Evolutionary conservation across 2,888 invertebrate genomes (phyloP).

Genomic region (Tortrix viridana): DNA sequence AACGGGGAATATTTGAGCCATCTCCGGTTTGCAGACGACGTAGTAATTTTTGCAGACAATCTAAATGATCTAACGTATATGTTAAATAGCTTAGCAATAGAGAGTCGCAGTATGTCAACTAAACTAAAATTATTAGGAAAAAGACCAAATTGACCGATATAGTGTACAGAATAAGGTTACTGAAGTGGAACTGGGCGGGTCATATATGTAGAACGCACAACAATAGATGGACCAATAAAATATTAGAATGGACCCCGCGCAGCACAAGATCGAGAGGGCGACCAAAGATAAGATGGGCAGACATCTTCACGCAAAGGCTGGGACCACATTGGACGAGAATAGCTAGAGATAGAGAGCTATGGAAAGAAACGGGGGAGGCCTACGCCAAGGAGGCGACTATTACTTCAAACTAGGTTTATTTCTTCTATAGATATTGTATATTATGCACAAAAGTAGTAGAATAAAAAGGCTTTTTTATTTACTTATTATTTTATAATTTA

Average conservation of each 20-base stretch:
- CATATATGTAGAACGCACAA: background rate
- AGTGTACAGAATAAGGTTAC: background rate
- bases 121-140: conserved; percentile 2
- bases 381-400: too few relatives aligned
- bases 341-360: too few relatives aligned
- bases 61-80: conserved; percentile 20
- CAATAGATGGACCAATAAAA: conserved; percentile 7
- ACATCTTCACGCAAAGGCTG: too few relatives aligned
- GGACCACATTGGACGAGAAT: too few relatives aligned
- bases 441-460: too few relatives aligned
- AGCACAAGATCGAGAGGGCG: too few relatives aligned
- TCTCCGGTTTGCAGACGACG: conserved; percentile 20
- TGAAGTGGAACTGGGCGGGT: conserved; percentile 14
- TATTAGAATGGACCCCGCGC: background rate
- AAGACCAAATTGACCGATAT: conserved; percentile 10
- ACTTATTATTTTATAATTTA: too few relatives aligned
- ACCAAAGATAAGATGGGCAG: too few relatives aligned
- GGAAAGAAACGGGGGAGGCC: too few relatives aligned
- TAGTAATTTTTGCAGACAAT: conserved; percentile 18
- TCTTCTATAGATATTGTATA: too few relatives aligned
- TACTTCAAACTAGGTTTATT: too few relatives aligned
- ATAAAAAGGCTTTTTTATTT: too few relatives aligned
- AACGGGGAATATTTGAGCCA: conserved; percentile 29
- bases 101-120: conserved; percentile 15
- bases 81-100: conserved; percentile 22